phyloP scores from a whole-genome alignment of 1,140 invertebrate genomes.

The Rhagoletis zephyria region DNA sequence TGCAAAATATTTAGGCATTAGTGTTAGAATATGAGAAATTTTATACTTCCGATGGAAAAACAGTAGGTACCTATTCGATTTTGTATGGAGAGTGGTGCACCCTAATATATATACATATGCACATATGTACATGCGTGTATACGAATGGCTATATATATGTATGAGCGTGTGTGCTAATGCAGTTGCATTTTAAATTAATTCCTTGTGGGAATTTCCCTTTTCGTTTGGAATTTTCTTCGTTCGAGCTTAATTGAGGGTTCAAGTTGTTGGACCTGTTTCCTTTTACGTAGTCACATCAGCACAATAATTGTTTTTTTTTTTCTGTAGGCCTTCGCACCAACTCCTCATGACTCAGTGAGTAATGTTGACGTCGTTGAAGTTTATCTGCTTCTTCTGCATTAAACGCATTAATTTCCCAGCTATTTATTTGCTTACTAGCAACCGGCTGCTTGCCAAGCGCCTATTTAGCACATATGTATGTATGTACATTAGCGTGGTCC shows the following conservation, averaged over 20 bases:
- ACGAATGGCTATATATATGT: too few relatives aligned
- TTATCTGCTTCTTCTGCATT: not conserved
- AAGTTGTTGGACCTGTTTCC: not conserved
- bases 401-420: not conserved
- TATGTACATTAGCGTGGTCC: too few relatives aligned
- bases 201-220: not conserved
- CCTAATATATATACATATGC: not conserved
- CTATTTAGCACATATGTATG: too few relatives aligned
- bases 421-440: not conserved
- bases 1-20: too few relatives aligned
- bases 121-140: not conserved
- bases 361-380: not conserved
- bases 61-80: too few relatives aligned
- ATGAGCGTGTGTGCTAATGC: not conserved
- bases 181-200: slow-evolving; percentile 5
- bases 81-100: too few relatives aligned
- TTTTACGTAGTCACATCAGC: not conserved
- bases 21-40: too few relatives aligned
- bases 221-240: not conserved
- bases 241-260: not conserved
- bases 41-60: too few relatives aligned
- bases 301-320: not conserved
- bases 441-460: not conserved
- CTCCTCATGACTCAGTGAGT: slow-evolving; percentile 17
- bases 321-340: slow-evolving; percentile 12